Base-by-base conservation (phyloP, 1,140 invertebrate species). In the Dryas iulia region DNA sequence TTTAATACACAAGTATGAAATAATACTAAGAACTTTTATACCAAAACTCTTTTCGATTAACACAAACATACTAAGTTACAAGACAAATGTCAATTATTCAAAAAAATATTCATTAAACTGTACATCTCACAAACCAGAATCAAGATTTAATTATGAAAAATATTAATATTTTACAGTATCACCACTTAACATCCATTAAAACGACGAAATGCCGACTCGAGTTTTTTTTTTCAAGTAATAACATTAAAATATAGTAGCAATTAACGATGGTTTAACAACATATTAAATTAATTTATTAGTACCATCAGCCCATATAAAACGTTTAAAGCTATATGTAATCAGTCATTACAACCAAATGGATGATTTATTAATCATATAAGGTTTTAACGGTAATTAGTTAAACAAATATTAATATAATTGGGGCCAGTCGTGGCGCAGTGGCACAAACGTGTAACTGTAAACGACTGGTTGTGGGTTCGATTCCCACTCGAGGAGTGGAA, bases 261-360 rank as follows among this genome's bases (percentile, higher is more conserved):
- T 63, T 54, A 63, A 63, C 24, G 53, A 63, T 56, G 54, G 26
- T 63, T 53, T 31, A 31, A 63, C 52, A 63, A 31, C 26, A 23
- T 63, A 56, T 63, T 54, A 63, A 63, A 63, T 53, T 63, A 63
- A 63, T 63, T 63, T 63, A 63, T 63, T 63, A 33, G n/a, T 31
- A 47, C 21, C 61, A 63, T 63, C 61, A 63, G 56, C 56, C 26
- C 61, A 33, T 63, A 54, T 31, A 24, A 63, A 54, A 63, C 52
- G 12, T n/a, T 33, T 33, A 62, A 62, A 31, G 35, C 28, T 28
- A 12, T 18, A 54, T 8, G 53, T 10, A 18, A 11, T 25, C 12
- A 24, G 53, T 8, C 24, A 12, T 54, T 25, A 54, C 53, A 31
- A 31, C 23, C 18, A 39, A n/a, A 1, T 8, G 5, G 39, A 2